phyloP scores from a whole-genome alignment of 2,113 vertebrate species.

The Puffinus mauretanicus region DNA sequence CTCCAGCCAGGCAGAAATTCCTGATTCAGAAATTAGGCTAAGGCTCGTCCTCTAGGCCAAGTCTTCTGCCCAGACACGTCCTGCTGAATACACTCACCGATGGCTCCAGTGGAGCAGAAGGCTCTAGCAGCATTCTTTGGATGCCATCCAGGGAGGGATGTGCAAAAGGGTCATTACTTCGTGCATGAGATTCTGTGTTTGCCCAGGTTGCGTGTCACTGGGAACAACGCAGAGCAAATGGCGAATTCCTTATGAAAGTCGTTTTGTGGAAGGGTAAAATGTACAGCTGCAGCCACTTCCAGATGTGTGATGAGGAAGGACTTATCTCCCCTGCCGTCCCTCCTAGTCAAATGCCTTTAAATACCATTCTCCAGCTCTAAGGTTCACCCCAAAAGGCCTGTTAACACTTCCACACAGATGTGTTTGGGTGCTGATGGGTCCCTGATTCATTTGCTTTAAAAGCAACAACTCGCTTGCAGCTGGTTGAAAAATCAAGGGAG shows the following conservation, averaged over 20 bases:
- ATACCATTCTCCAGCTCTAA: neutral
- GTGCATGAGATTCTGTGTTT: neutral
- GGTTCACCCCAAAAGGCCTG: neutral
- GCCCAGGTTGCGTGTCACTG: neutral
- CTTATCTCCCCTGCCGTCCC: neutral
- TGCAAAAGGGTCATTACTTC: neutral
- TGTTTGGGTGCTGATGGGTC: slow-evolving; percentile 32
- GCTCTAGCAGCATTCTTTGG: slow-evolving; percentile 15
- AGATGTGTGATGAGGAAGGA: slow-evolving; percentile 8
- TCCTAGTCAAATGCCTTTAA: neutral
- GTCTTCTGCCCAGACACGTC: neutral
- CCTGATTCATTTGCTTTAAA: neutral
- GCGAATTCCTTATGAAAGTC: neutral
- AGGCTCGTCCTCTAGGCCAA: neutral
- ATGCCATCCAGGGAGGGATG: neutral
- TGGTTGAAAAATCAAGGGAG: slow-evolving; percentile 9
- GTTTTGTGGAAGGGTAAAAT: neutral
- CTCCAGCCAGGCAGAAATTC: neutral
- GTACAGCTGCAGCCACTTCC: neutral
- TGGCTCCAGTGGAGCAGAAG: neutral
- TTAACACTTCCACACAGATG: slow-evolving; percentile 34
- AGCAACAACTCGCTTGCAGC: neutral
- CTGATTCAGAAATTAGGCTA: neutral
- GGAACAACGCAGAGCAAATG: neutral
- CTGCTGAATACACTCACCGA: rapidly evolving